These are phyloP conservation scores for Pilophorus perplexus DNA, from an alignment of 2,888 invertebrate genomes.

Conservation along the genomic window DNA sequence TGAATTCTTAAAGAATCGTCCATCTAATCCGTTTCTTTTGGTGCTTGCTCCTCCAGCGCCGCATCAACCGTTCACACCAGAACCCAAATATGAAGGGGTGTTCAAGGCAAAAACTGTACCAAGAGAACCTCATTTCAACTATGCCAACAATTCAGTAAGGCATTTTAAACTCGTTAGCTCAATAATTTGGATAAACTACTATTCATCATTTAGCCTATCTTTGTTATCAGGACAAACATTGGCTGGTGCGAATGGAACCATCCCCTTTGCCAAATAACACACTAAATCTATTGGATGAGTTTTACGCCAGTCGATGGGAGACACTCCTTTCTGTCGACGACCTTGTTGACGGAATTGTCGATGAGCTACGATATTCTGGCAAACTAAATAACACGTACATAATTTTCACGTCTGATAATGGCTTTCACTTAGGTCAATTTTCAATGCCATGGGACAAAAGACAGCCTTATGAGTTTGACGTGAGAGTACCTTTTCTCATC, in stretches of 20 bases:
- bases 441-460: constrained; percentile 84
- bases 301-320: constrained; percentile 73
- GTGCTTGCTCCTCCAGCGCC: constrained; percentile 83
- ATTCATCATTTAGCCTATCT: not conserved
- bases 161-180: not conserved
- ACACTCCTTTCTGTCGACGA: constrained; percentile 84
- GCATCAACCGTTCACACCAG: constrained; percentile 83
- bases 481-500: constrained; percentile 77
- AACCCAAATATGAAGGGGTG: constrained; percentile 63
- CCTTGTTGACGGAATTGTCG: constrained; percentile 66
- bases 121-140: constrained; percentile 63
- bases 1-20: too few relatives aligned
- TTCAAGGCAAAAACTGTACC: constrained; percentile 61
- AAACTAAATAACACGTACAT: constrained; percentile 73
- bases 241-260: constrained; percentile 72
- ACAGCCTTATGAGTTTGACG: constrained; percentile 87
- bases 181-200: not conserved
- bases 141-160: constrained; percentile 51
- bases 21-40: constrained; percentile 73
- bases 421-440: constrained; percentile 88
- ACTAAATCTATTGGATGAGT: constrained; percentile 64
- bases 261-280: constrained; percentile 61
- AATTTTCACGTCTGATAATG: constrained; percentile 85
- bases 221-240: constrained; percentile 62
- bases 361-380: constrained; percentile 57